A percentile compares a stretch with the other conserved stretches of the same genome.
Evolutionary conservation across 2,113 vertebrate genomes (phyloP).

Genomic region (Dipodomys merriami): DNA sequence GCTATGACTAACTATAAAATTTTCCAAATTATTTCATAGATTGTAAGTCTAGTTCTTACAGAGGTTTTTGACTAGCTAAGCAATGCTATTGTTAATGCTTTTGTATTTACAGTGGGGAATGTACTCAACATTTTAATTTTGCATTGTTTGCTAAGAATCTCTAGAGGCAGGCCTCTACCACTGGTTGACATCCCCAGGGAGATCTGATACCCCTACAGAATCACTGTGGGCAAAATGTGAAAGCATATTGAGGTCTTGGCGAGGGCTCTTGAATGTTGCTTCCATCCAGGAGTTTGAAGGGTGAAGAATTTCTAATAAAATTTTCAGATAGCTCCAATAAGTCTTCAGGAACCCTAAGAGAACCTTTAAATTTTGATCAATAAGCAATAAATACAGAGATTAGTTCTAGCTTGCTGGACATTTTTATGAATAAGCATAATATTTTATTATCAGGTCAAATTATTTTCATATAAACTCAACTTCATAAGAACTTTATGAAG

Average conservation of each 20-base stretch:
- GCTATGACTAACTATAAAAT: not conserved
- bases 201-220: too few species aligned
- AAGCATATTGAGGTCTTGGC: not conserved
- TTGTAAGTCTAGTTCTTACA: not conserved
- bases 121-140: not conserved
- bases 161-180: not conserved
- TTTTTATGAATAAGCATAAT: not conserved
- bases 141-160: not conserved
- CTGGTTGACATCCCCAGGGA: not conserved
- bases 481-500: not conserved
- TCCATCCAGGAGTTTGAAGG: not conserved
- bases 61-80: not conserved
- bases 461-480: not conserved
- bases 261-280: not conserved
- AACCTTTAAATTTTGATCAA: not conserved
- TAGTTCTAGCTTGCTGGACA: not conserved
- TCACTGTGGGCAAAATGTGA: too few species aligned
- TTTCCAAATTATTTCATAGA: not conserved
- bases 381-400: not conserved
- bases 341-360: not conserved
- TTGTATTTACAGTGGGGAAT: rapidly evolving
- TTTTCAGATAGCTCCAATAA: not conserved
- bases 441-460: not conserved
- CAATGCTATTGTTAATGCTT: not conserved
- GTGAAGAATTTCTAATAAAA: conserved; percentile 12